Evolutionary conservation across 2,797 vertebrate genomes (phyloP).

Genomic region (Tadarida brasiliensis): DNA sequence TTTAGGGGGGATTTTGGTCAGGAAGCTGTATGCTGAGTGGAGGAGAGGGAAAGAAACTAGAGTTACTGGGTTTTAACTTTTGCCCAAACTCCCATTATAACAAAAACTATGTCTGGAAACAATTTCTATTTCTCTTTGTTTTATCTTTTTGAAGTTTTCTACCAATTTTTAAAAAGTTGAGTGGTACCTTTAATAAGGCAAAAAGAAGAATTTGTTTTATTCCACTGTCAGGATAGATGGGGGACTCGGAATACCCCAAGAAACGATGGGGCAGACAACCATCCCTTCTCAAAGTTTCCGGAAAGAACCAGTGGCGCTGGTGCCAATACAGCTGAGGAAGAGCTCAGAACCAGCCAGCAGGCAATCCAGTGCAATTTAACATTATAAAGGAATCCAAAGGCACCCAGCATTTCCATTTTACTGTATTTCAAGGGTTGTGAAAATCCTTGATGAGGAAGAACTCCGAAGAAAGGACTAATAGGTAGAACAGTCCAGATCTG

Average conservation of each 20-base stretch:
- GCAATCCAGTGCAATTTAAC: not conserved
- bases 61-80: not conserved
- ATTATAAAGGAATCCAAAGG: not conserved
- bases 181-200: slow-evolving; percentile 30
- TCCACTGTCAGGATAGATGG: not conserved
- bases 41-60: not conserved
- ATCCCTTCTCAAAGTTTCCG: not conserved
- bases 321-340: not conserved
- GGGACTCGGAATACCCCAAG: not conserved
- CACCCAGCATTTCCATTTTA: not conserved
- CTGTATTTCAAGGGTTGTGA: not conserved
- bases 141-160: slow-evolving; percentile 50
- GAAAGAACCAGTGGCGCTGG: not conserved
- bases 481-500: not conserved
- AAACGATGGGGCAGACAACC: not conserved
- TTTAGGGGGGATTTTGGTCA: not conserved
- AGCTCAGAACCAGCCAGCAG: not conserved
- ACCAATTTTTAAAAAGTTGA: not conserved
- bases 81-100: not conserved
- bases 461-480: not conserved
- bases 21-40: not conserved
- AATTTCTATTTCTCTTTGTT: not conserved
- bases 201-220: not conserved
- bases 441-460: not conserved
- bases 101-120: not conserved